phyloP scores from a whole-genome alignment of 2,113 vertebrate species.

The Fulmarus glacialis region DNA sequence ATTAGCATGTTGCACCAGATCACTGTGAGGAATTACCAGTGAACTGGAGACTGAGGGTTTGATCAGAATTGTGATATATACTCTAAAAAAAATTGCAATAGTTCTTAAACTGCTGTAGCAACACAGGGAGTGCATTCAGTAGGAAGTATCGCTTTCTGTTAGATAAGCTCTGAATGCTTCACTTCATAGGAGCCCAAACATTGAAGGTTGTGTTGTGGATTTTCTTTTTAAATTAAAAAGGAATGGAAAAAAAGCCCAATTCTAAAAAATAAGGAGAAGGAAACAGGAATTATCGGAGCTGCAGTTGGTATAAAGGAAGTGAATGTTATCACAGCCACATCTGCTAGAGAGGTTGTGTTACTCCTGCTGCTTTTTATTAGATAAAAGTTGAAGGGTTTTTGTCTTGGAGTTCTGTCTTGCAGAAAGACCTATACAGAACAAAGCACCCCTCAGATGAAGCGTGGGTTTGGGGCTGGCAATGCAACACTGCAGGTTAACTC shows the following conservation, averaged over 20 bases:
- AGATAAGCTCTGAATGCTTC: neutral
- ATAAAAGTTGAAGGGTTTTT: neutral
- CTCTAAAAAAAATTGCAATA: neutral
- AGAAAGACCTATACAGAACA: neutral
- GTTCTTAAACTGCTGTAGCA: neutral
- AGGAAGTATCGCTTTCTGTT: neutral
- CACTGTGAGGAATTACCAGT: neutral
- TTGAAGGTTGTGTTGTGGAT: neutral
- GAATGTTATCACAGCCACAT: neutral
- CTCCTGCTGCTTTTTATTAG: neutral
- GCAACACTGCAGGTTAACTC: neutral
- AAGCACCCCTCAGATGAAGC: neutral
- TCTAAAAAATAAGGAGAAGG: neutral
- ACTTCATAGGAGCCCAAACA: neutral
- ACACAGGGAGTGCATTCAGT: neutral
- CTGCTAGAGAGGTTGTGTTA: neutral
- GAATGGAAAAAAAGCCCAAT: neutral
- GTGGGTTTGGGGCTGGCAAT: neutral
- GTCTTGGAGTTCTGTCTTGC: neutral
- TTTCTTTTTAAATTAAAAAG: neutral
- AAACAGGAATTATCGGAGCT: neutral
- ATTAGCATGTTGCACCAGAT: neutral
- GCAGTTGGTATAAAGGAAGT: neutral
- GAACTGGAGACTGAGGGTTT: neutral
- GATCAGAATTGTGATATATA: neutral